phyloP scores from a whole-genome alignment of 2,888 invertebrate genomes.

The Tiliacea aurago region DNA sequence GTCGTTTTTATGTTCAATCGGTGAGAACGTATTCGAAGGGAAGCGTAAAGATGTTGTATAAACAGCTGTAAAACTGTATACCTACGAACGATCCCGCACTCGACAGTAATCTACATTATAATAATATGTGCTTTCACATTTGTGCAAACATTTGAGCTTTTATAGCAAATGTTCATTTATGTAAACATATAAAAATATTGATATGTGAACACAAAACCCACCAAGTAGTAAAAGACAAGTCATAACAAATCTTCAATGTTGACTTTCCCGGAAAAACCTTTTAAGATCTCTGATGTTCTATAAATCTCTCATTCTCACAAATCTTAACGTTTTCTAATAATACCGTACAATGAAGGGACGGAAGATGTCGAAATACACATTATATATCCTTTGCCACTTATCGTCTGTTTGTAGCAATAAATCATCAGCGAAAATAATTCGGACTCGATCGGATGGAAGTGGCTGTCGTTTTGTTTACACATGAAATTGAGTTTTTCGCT shows the following conservation, averaged over 20 bases:
- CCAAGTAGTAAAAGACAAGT: constrained; percentile 52
- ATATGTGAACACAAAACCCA: constrained; percentile 51
- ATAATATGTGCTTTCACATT: constrained; percentile 51
- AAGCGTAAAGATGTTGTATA: constrained; percentile 72
- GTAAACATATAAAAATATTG: constrained; percentile 52
- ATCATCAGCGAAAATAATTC: constrained; percentile 69
- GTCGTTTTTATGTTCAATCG: constrained; percentile 80
- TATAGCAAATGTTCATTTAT: constrained; percentile 60
- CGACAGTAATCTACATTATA: constrained; percentile 55
- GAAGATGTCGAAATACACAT: constrained; percentile 40
- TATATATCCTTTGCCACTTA: constrained; percentile 50
- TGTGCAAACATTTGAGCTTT: constrained; percentile 45
- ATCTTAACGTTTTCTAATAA: constrained; percentile 39
- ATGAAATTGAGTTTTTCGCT: constrained; percentile 80
- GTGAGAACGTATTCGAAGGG: constrained; percentile 74
- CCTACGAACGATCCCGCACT: constrained; percentile 48
- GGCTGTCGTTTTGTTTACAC: constrained; percentile 74
- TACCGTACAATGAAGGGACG: constrained; percentile 18
- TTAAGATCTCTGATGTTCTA: constrained; percentile 37
- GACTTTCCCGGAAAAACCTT: constrained; percentile 29
- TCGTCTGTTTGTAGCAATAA: constrained; percentile 64
- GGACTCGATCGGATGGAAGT: constrained; percentile 65
- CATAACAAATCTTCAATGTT: constrained; percentile 42
- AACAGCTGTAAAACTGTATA: constrained; percentile 66
- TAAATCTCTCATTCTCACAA: constrained; percentile 30